phyloP scores from a whole-genome alignment of 2,888 invertebrate species.

The Lycia hirtaria region DNA sequence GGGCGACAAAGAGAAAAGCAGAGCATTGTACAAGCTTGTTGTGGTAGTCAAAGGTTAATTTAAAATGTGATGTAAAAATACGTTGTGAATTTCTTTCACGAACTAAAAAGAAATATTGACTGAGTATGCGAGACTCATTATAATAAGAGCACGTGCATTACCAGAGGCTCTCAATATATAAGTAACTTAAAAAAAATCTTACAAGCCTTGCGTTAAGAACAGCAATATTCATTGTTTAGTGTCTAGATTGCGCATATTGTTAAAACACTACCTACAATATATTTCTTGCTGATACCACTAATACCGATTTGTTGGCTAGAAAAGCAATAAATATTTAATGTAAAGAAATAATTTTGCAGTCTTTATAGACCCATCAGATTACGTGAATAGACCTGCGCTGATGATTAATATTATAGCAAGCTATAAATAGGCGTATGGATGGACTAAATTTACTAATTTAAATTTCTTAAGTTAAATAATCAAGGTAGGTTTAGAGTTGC shows the following conservation, averaged over 20 bases:
- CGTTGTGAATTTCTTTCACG: neutral
- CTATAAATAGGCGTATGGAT: too few relatives aligned
- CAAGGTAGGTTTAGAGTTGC: too few relatives aligned
- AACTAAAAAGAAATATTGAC: neutral
- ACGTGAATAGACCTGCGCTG: neutral
- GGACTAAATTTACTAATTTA: too few relatives aligned
- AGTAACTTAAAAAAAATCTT: neutral
- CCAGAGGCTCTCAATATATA: conserved; percentile 25
- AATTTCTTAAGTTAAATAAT: too few relatives aligned
- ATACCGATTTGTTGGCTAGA: neutral
- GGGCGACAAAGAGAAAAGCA: conserved; percentile 5
- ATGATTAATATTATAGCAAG: too few relatives aligned
- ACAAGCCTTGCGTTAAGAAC: neutral
- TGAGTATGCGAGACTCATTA: neutral
- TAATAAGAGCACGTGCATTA: conserved; percentile 30
- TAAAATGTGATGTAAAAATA: conserved; percentile 7
- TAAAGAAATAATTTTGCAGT: neutral
- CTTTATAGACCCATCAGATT: neutral
- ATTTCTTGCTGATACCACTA: neutral
- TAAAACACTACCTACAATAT: neutral
- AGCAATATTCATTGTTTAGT: conserved; percentile 5
- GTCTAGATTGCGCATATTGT: conserved; percentile 1
- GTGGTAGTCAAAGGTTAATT: conserved; percentile 18
- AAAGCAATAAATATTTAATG: neutral
- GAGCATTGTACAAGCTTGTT: neutral